A percentile compares a stretch with the other conserved stretches of the same genome.
These are phyloP conservation scores for Euleptes europaea DNA, from an alignment of 2,113 vertebrate genomes.

Conservation along the genomic window DNA sequence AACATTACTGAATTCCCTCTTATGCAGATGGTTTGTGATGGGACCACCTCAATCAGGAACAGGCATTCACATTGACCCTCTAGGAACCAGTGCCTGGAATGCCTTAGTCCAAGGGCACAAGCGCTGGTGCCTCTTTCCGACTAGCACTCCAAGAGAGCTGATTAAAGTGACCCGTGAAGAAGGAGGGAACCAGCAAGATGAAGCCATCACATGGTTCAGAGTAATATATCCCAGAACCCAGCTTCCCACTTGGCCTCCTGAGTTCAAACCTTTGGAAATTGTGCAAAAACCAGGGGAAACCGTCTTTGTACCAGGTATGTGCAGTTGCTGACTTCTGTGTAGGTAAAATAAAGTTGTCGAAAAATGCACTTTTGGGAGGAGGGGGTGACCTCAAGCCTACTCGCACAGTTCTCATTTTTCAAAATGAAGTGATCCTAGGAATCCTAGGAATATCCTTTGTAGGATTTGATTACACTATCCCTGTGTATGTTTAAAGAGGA, in stretches of 20 bases:
- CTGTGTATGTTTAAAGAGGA: neutral
- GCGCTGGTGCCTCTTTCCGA: conserved; percentile 97
- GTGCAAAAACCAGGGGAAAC: conserved; percentile 94
- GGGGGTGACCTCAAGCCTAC: neutral
- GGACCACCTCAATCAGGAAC: conserved; percentile 95
- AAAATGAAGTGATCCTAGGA: neutral
- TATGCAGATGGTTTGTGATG: conserved; percentile 96
- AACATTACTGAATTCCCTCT: neutral
- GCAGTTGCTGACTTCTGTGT: neutral
- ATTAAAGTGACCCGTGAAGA: conserved; percentile 96
- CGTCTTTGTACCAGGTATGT: conserved; percentile 93
- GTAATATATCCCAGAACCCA: conserved; percentile 92
- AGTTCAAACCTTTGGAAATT: conserved; percentile 94
- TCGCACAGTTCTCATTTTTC: neutral
- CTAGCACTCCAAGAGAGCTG: conserved; percentile 93
- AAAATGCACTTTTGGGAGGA: accelerated
- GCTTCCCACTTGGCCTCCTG: conserved; percentile 89
- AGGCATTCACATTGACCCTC: conserved; percentile 96
- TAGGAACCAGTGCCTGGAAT: conserved; percentile 98
- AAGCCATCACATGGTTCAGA: conserved; percentile 97
- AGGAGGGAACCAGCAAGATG: conserved; percentile 98
- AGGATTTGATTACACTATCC: accelerated
- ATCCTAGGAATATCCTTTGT: accelerated
- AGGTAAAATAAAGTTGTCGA: neutral
- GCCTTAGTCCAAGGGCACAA: conserved; percentile 97